Evolutionary conservation across 2,888 invertebrate genomes (phyloP).

Genomic region (Acrobeloides nanus): DNA sequence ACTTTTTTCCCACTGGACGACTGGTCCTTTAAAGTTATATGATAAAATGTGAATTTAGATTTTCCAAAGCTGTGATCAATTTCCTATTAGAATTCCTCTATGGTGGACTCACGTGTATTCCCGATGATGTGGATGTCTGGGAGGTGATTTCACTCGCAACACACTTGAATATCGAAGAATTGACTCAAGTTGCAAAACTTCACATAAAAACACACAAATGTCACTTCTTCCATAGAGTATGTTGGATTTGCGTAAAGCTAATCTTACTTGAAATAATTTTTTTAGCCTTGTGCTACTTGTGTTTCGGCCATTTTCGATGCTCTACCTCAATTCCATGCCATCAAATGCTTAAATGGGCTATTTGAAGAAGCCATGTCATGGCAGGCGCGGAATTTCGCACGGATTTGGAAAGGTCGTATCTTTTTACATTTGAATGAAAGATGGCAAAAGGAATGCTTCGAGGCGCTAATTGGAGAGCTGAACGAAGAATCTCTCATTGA

Average conservation of each 20-base stretch:
- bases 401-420: slow-evolving; percentile 82
- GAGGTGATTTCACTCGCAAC: slow-evolving; percentile 72
- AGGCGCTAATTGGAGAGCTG: slow-evolving; percentile 21
- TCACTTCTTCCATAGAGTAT: slow-evolving; percentile 82
- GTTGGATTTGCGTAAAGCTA: slow-evolving; percentile 8
- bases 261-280: slow-evolving; percentile 21
- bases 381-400: slow-evolving; percentile 66
- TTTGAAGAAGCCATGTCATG: slow-evolving; percentile 42
- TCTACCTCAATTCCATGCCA: slow-evolving; percentile 69
- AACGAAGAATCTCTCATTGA: slow-evolving; percentile 72
- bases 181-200: slow-evolving; percentile 82
- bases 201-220: slow-evolving; percentile 80
- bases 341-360: slow-evolving; percentile 31
- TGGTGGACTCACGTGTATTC: slow-evolving; percentile 80
- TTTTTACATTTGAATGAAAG: slow-evolving; percentile 78
- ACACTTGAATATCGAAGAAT: slow-evolving; percentile 78
- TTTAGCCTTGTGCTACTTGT: slow-evolving; percentile 78
- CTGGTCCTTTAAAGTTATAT: background rate
- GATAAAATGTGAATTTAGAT: slow-evolving; percentile 59
- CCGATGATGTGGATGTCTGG: slow-evolving; percentile 62
- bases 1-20: too few relatives aligned
- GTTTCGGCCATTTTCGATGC: slow-evolving; percentile 79
- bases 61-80: slow-evolving; percentile 75
- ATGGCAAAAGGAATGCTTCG: slow-evolving; percentile 44
- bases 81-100: slow-evolving; percentile 88